These are phyloP conservation scores for Pegea sp. DNA, from an alignment of 23 tunicate species.

Conservation along the genomic window DNA sequence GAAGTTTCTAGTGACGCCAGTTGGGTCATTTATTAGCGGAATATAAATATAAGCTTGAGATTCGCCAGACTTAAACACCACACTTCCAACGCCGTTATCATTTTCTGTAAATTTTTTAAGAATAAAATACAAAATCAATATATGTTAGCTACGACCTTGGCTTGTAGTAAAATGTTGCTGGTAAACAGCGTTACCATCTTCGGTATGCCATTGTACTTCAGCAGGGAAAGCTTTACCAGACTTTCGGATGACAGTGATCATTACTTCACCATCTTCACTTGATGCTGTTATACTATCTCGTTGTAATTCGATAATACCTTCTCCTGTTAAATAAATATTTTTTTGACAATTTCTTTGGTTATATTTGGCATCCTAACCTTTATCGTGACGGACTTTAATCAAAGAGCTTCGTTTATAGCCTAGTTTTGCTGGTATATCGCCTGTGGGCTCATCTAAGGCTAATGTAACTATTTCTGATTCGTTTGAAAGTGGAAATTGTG, in stretches of 20 bases:
- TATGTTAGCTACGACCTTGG: constrained; percentile 28
- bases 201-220: constrained; percentile 38
- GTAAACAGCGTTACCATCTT: constrained; percentile 35
- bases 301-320: constrained; percentile 55
- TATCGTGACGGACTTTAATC: constrained; percentile 46
- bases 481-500: constrained; percentile 47
- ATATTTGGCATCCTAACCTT: constrained; percentile 5
- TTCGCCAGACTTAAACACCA: constrained; percentile 81
- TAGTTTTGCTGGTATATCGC: constrained; percentile 39
- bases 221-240: constrained; percentile 54
- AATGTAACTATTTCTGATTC: constrained; percentile 33
- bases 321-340: constrained; percentile 7
- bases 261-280: constrained; percentile 67
- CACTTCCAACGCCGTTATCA: constrained; percentile 5
- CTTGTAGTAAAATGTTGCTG: constrained; percentile 38
- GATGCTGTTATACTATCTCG: constrained; percentile 39
- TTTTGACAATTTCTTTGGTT: not conserved
- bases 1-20: constrained; percentile 67
- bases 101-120: not conserved
- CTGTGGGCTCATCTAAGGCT: constrained; percentile 68
- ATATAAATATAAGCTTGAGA: constrained; percentile 34
- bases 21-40: constrained; percentile 65
- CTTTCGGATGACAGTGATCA: constrained; percentile 44
- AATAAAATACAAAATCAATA: not conserved
- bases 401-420: constrained; percentile 28